Evolutionary conservation across 2,113 vertebrate species (phyloP).

Genomic region (Aphelocoma coerulescens): DNA sequence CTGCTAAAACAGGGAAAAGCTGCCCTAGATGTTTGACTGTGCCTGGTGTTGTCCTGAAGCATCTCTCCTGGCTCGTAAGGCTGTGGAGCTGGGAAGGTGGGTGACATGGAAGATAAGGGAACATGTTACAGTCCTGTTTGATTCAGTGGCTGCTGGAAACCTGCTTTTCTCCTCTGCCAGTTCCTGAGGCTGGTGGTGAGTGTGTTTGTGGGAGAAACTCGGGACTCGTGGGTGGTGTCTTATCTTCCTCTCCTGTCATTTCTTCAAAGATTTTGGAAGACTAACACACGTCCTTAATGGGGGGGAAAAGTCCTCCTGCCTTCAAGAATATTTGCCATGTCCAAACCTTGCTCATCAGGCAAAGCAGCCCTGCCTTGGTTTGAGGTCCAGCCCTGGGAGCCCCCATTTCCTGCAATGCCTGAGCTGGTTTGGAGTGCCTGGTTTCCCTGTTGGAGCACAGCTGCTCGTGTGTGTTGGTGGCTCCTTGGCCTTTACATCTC

Average conservation of each 20-base stretch:
- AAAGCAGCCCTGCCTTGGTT: background rate
- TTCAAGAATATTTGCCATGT: rapidly evolving
- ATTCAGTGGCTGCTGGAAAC: background rate
- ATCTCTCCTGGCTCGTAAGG: background rate
- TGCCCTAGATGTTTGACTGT: background rate
- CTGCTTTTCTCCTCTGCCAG: background rate
- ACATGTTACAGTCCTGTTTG: background rate
- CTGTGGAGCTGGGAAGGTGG: background rate
- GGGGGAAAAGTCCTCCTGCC: background rate
- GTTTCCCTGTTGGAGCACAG: background rate
- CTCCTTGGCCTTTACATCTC: background rate
- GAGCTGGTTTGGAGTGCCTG: background rate
- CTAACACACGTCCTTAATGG: background rate
- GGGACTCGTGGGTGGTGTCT: rapidly evolving
- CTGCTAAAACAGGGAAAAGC: background rate
- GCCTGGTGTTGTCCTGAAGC: background rate
- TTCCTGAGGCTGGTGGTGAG: background rate
- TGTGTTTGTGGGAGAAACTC: background rate
- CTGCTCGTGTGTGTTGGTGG: background rate
- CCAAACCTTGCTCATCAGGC: background rate
- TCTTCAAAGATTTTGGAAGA: background rate
- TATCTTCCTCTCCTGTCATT: background rate
- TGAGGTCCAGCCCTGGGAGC: background rate
- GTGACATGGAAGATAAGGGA: background rate
- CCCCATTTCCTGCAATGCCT: rapidly evolving